Percentiles rank a stretch among this genome's conserved stretches.
Conservation (phyloP, 2,888 invertebrate genomes). For the Dinocampus coccinellae region DNA sequence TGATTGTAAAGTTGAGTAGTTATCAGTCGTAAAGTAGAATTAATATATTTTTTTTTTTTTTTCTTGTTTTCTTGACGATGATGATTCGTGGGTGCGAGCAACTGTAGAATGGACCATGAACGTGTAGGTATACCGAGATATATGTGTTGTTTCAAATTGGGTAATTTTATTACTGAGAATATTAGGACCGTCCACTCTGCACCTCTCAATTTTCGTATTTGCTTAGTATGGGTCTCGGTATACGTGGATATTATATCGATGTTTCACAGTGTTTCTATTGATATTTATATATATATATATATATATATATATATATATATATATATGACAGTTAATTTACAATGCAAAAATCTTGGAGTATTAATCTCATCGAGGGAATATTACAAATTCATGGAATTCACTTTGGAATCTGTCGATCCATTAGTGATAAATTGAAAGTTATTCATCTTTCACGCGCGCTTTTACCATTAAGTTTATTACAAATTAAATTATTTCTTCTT, state of each 20-base stretch:
- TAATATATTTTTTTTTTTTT: too few relatives aligned
- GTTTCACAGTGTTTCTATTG: too few relatives aligned
- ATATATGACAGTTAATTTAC: slow-evolving; percentile 14
- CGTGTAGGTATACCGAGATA: neutral
- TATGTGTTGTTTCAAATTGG: slow-evolving; percentile 17
- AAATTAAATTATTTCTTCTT: slow-evolving; percentile 5
- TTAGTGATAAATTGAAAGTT: slow-evolving; percentile 22
- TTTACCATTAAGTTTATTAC: neutral
- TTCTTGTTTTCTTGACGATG: too few relatives aligned
- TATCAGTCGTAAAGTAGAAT: neutral
- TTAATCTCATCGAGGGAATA: slow-evolving; percentile 23
- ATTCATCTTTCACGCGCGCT: slow-evolving; percentile 15
- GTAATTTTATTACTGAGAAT: slow-evolving; percentile 39
- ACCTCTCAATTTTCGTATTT: slow-evolving; percentile 38
- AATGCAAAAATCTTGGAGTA: slow-evolving; percentile 23
- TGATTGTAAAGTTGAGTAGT: neutral
- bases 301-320: neutral
- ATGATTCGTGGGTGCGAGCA: too few relatives aligned
- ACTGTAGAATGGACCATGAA: too few relatives aligned
- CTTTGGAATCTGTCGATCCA: slow-evolving; percentile 18
- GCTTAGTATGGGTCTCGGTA: slow-evolving; percentile 24
- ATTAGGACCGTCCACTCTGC: slow-evolving; percentile 32
- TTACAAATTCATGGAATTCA: slow-evolving; percentile 27
- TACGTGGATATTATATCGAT: neutral
- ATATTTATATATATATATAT: neutral